phyloP scores from a whole-genome alignment of 2,113 vertebrate species.

The Lampris incognitus region DNA sequence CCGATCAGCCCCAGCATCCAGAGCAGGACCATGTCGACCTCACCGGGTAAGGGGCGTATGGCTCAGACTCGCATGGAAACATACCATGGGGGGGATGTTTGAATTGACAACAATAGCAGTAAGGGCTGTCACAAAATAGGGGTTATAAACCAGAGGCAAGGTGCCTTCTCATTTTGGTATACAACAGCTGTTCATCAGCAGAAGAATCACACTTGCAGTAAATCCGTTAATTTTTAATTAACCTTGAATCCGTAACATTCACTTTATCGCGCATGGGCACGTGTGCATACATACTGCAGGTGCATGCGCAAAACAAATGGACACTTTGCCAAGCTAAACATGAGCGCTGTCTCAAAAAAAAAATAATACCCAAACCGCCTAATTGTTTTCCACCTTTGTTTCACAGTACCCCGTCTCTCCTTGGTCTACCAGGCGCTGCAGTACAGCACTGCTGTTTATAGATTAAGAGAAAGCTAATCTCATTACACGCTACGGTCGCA shows the following conservation, averaged over 20 bases:
- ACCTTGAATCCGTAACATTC: not conserved
- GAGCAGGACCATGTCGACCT: conserved; percentile 94
- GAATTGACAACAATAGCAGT: conserved; percentile 29
- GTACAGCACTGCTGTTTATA: conserved; percentile 64
- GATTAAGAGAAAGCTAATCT: conserved; percentile 74
- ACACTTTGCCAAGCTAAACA: not conserved
- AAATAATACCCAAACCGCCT: not conserved
- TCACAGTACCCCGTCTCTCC: conserved; percentile 1
- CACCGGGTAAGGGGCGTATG: conserved; percentile 85
- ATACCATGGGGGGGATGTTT: conserved; percentile 21
- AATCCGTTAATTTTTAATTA: not conserved
- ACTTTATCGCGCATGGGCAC: not conserved
- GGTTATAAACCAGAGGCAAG: too few species aligned
- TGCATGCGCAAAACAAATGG: too few species aligned
- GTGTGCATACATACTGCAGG: not conserved
- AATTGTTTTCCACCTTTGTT: conserved; percentile 15
- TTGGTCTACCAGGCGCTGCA: conserved; percentile 36
- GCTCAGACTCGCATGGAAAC: conserved; percentile 28
- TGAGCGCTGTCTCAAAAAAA: conserved; percentile 5
- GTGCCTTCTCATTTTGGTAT: not conserved
- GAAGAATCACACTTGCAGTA: not conserved
- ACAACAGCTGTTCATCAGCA: not conserved
- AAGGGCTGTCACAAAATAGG: too few species aligned
- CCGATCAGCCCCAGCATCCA: conserved; percentile 98
- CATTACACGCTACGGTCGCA: conserved; percentile 71